Base-by-base conservation (phyloP, 2,888 invertebrate species). In the Scaptomyza caliginosa region DNA sequence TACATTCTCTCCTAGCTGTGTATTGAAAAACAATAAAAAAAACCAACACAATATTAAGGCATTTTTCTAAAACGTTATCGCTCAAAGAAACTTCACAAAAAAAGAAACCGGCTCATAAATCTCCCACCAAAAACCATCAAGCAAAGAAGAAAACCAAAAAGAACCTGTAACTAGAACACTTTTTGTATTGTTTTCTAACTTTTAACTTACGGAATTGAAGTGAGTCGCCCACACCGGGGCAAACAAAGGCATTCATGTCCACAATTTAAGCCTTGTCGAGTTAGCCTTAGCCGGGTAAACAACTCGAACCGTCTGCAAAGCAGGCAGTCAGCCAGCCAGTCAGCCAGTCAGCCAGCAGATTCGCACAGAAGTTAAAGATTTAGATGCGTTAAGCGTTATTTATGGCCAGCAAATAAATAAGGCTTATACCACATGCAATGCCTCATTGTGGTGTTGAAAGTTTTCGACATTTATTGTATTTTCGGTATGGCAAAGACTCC, bases 341-440 rank as follows among this genome's bases (percentile, higher is more conserved):
- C 76, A 73, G 67, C 67, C 65, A 73, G 67, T 30, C 76, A 73
- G 67, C 67, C 65, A 73, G 63, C 79, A 74, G 74, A 81, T 77
- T 77, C 75, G 65, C 71, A 74, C 78, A 78, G 13, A 83, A 84
- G 83, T 85, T 85, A 68, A 84, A 84, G 83, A 84, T 84, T 84
- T 84, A 84, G 83, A 84, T 84, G 83, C 85, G 83, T 84, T 84
- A 84, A 84, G 83, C 83, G 85, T 84, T 83, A 84, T 84, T 84
- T 84, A 84, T 84, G 83, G 83, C 85, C 82, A 30, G 70, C 83
- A 84, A 84, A 84, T 84, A 84, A 84, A 84, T 84, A 84, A 85
- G 70, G 83, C 83, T 84, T 84, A 84, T 80, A 85, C 85, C 83
- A 85, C 82, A 85, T 85, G 83, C 85, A 84, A 85, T 85, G 85